Base-by-base conservation (phyloP, 2,113 vertebrate genomes). In the Leptocoma aspasia region DNA sequence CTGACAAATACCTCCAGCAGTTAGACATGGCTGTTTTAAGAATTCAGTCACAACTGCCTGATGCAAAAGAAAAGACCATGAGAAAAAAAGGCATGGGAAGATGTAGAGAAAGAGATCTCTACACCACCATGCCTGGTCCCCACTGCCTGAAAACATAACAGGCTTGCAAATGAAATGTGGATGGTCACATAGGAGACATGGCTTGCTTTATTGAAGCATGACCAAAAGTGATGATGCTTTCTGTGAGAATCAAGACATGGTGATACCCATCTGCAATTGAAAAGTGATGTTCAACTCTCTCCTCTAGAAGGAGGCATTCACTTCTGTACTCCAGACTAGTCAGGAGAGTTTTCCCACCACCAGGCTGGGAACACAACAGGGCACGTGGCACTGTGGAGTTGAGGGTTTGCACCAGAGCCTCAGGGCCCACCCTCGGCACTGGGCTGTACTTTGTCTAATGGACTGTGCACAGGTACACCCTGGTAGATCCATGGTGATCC, bases 1-100 rank as follows among this genome's bases (percentile, higher is more conserved):
- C 52, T 92, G 87, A 78, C 21, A 78, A 82, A 92, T 75, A 56
- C 39, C 49, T 87, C 27, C 44, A 84, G 57, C 50, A 71, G 71
- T 45, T 50, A 50, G 39, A 28, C 45, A 27, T 31, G 50, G 44
- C 30, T 89, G 52, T 73, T 66, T 24, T 42, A 37, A 73, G 59
- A 81, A 75, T 49, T 26, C 27, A 70, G 44, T 52, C 60, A 82
- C 50, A 64, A 50, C 52, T 63, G 47, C 39, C 35, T 37, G 7
- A 80, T 49, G 39, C 14, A 26, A 81, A 77, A 79, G 35, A 47
- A 75, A 86, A 89, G 19, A 63, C 7, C 9, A 49, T n/a, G 39
- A 78, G 44, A 70, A 68, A 82, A 84, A 92, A 88, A 42, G 31
- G 13, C 10, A n/a, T 15, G 14, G 35, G 39, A 86, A 81, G 28